Evolutionary conservation across 2,113 vertebrate species (phyloP).

Genomic region (Sisor rabdophorus): DNA sequence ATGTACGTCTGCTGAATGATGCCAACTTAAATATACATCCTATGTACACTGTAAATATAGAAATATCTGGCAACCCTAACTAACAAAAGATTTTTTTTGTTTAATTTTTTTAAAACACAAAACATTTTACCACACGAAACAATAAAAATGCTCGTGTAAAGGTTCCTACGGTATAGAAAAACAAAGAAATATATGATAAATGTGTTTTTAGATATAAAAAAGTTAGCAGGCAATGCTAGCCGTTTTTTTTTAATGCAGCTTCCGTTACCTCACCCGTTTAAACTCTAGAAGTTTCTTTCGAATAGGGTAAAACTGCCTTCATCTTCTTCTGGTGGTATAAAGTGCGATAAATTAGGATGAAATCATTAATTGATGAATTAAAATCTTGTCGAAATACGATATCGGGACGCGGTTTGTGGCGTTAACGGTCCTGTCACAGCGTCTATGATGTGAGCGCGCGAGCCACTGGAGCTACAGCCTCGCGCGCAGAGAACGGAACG

Average conservation of each 20-base stretch:
- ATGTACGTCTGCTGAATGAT: no score
- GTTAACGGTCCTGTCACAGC: background rate
- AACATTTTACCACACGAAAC: background rate
- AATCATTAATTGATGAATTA: background rate
- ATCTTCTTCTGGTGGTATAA: background rate
- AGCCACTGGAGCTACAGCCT: background rate
- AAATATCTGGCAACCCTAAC: background rate
- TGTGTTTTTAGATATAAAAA: no score
- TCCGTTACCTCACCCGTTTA: no score
- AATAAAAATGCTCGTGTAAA: background rate
- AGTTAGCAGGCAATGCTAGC: background rate
- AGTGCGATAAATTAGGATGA: background rate
- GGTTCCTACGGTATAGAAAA: background rate
- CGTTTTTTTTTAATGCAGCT: no score
- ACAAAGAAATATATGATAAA: no score
- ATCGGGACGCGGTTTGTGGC: background rate
- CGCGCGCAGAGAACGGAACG: constrained; percentile 8
- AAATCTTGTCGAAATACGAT: background rate
- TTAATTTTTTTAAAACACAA: background rate
- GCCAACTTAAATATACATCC: no score
- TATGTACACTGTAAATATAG: no score
- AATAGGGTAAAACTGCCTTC: no score
- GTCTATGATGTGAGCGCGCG: background rate
- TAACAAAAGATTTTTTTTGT: background rate
- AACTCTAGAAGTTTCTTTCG: background rate